Percentiles rank a stretch among this genome's conserved stretches.
These are phyloP conservation scores for Chloropsis cyanopogon DNA, from an alignment of 2,113 vertebrate species.

Conservation along the genomic window DNA sequence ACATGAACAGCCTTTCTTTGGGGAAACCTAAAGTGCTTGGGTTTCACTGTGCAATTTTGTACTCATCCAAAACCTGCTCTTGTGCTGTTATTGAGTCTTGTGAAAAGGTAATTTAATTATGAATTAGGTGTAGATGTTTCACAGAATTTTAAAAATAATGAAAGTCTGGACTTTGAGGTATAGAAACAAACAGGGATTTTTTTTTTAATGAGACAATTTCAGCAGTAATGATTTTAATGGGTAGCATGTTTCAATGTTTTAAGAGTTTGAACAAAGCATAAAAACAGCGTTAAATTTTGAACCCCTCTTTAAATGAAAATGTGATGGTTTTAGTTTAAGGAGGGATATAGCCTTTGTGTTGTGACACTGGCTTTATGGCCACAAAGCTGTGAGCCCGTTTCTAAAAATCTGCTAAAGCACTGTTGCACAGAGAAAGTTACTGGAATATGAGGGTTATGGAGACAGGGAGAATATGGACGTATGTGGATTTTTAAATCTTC, in stretches of 20 bases:
- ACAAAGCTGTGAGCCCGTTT: neutral
- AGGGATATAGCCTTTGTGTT: neutral
- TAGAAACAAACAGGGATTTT: neutral
- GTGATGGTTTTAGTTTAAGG: neutral
- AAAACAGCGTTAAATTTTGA: neutral
- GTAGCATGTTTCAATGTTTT: neutral
- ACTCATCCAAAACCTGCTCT: neutral
- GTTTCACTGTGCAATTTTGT: neutral
- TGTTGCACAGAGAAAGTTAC: neutral
- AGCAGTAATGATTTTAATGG: neutral
- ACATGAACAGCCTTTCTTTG: constrained; percentile 23
- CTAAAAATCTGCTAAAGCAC: neutral
- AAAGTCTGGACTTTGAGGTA: neutral
- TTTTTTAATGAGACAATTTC: neutral
- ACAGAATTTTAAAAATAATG: neutral
- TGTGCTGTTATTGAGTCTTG: neutral
- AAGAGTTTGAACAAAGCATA: neutral
- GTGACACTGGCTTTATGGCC: neutral
- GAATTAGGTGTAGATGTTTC: neutral
- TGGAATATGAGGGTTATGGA: neutral
- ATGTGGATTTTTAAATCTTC: neutral
- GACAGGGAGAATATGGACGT: neutral
- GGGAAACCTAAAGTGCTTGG: neutral
- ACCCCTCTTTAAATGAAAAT: neutral
- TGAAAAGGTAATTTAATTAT: neutral